Evolutionary conservation across 2,888 invertebrate species (phyloP).

Genomic region (Petrophora chlorosata): DNA sequence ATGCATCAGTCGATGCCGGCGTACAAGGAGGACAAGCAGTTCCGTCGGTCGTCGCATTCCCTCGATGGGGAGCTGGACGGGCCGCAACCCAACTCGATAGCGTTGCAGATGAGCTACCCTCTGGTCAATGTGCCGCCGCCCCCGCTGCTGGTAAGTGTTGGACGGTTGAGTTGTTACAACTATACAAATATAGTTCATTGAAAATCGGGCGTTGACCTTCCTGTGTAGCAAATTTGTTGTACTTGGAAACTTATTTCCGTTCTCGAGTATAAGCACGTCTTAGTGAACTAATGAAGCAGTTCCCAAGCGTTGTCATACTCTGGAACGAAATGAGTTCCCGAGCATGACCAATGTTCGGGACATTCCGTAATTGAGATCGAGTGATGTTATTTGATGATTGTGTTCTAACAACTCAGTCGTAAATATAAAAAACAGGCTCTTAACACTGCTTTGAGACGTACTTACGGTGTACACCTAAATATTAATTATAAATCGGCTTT

Average conservation of each 20-base stretch:
- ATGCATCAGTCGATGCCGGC: slow-evolving; percentile 68
- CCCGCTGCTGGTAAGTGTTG: slow-evolving; percentile 65
- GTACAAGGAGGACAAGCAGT: slow-evolving; percentile 53
- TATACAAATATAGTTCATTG: not conserved
- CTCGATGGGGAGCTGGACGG: slow-evolving; percentile 71
- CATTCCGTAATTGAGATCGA: too few relatives aligned
- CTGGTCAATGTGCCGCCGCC: slow-evolving; percentile 83
- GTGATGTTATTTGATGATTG: too few relatives aligned
- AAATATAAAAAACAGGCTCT: not conserved
- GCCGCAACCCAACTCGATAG: slow-evolving; percentile 84
- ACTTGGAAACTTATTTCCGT: not conserved
- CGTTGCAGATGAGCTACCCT: slow-evolving; percentile 86
- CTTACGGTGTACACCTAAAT: not conserved
- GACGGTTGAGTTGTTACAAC: slow-evolving; percentile 23
- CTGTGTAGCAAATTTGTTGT: too few relatives aligned
- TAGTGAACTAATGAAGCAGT: too few relatives aligned
- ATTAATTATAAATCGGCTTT: not conserved
- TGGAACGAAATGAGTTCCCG: not conserved
- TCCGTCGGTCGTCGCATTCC: slow-evolving; percentile 68
- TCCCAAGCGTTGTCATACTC: not conserved
- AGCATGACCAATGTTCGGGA: too few relatives aligned
- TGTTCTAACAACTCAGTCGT: slow-evolving; percentile 15
- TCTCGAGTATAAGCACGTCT: not conserved
- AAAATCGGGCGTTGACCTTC: too few relatives aligned
- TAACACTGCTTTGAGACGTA: slow-evolving; percentile 10